These are phyloP conservation scores for Dioctria rufipes DNA, from an alignment of 2,888 invertebrate species.

Conservation along the genomic window DNA sequence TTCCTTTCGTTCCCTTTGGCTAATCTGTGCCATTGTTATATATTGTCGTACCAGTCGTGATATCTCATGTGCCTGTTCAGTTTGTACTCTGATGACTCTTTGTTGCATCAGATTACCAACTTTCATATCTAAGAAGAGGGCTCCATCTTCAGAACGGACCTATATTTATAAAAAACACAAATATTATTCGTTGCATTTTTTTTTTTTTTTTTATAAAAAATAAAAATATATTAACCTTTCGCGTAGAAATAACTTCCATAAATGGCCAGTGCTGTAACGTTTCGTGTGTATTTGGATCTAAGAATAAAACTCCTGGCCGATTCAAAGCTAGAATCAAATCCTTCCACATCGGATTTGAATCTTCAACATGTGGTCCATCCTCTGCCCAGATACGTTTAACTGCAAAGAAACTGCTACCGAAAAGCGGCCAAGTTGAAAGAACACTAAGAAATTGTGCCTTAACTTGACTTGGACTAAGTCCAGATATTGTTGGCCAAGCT, in stretches of 20 bases:
- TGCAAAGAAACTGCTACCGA: slow-evolving; percentile 98
- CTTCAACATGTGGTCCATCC: slow-evolving; percentile 73
- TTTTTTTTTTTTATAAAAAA: background rate
- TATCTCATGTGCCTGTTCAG: slow-evolving; percentile 98
- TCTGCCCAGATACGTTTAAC: slow-evolving; percentile 85
- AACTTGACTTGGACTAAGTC: slow-evolving; percentile 84
- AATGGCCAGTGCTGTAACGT: slow-evolving; percentile 94
- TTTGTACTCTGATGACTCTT: slow-evolving; percentile 94
- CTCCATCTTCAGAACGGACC: slow-evolving; percentile 91
- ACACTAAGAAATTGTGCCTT: slow-evolving; percentile 89
- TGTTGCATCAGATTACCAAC: slow-evolving; percentile 97
- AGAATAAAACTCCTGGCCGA: slow-evolving; percentile 92
- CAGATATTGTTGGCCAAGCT: slow-evolving; percentile 88
- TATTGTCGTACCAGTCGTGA: slow-evolving; percentile 96
- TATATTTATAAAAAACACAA: slow-evolving; percentile 62
- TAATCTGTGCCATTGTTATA: slow-evolving; percentile 88
- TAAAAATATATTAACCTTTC: slow-evolving; percentile 76
- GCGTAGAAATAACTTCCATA: slow-evolving; percentile 95
- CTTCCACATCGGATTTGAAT: slow-evolving; percentile 77
- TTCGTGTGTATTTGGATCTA: slow-evolving; percentile 94
- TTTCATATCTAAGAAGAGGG: slow-evolving; percentile 95
- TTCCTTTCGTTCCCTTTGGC: slow-evolving; percentile 67
- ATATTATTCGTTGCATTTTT: background rate
- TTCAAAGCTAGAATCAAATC: slow-evolving; percentile 96
- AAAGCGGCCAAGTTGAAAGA: slow-evolving; percentile 93